These are phyloP conservation scores for Pelochelys cantorii DNA, from an alignment of 2,797 vertebrate genomes.

Conservation along the genomic window DNA sequence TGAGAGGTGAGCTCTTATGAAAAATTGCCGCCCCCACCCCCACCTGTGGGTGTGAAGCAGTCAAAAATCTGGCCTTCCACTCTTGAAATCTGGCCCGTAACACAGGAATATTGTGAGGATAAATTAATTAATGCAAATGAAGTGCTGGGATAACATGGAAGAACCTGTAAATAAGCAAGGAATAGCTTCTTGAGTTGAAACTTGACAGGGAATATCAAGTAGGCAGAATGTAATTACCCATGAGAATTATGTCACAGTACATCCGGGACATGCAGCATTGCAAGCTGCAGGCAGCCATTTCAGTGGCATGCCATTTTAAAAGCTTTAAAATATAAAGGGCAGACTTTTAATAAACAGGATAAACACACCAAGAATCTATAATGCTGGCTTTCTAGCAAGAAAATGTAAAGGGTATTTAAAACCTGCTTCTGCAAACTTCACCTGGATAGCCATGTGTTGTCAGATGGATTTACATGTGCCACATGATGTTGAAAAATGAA, in stretches of 20 bases:
- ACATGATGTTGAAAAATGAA: conserved; percentile 1
- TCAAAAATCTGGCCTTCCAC: conserved; percentile 24
- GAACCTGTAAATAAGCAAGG: not conserved
- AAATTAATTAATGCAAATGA: conserved; percentile 28
- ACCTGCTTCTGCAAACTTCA: conserved; percentile 27
- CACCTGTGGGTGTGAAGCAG: conserved; percentile 1
- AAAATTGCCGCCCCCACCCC: conserved; percentile 21
- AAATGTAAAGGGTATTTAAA: not conserved
- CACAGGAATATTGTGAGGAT: conserved; percentile 8
- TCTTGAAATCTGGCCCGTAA: conserved; percentile 26
- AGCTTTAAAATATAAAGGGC: not conserved
- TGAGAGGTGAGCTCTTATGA: not conserved
- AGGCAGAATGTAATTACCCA: conserved; percentile 6
- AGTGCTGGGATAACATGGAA: conserved; percentile 22
- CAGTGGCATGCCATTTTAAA: conserved; percentile 24
- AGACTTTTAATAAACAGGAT: not conserved
- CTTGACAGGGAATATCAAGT: conserved; percentile 1
- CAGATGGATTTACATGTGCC: conserved; percentile 43
- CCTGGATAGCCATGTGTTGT: conserved; percentile 21
- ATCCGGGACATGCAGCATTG: not conserved
- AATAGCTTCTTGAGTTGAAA: conserved; percentile 39
- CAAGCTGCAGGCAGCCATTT: conserved; percentile 11
- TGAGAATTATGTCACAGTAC: not conserved
- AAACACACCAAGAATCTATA: conserved; percentile 27
- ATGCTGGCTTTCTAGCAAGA: conserved; percentile 1